Evolutionary conservation across 2,797 vertebrate species (phyloP).

Genomic region (Halcyon chelicuti): DNA sequence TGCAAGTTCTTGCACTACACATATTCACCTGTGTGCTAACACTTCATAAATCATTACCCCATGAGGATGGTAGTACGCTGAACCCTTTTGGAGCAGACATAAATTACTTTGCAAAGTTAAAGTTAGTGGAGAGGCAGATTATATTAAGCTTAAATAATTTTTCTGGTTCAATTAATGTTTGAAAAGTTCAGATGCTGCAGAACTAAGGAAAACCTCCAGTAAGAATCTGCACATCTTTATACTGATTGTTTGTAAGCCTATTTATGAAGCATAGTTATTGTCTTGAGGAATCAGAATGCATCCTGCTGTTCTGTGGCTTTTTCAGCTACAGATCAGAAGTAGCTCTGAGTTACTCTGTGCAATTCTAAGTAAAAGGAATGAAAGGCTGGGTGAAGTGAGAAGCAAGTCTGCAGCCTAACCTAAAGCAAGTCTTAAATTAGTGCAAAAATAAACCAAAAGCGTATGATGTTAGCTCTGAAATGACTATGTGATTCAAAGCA

Average conservation of each 20-base stretch:
- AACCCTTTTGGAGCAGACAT: not conserved
- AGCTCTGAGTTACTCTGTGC: not conserved
- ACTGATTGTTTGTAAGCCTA: not conserved
- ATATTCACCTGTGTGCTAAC: constrained; percentile 28
- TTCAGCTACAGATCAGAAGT: not conserved
- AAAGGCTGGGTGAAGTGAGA: not conserved
- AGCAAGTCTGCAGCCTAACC: not conserved
- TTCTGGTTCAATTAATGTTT: constrained; percentile 10
- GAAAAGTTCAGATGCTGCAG: not conserved
- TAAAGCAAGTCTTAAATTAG: not conserved
- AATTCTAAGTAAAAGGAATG: not conserved
- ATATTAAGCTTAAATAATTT: not conserved
- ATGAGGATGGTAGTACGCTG: not conserved
- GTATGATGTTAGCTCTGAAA: not conserved
- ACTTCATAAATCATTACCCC: constrained; percentile 40
- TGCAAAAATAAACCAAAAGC: not conserved
- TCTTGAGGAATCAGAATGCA: not conserved
- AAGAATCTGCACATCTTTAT: not conserved
- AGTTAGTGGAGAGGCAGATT: not conserved
- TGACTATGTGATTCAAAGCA: not conserved
- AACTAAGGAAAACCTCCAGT: not conserved
- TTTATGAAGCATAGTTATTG: not conserved
- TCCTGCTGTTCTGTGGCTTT: not conserved
- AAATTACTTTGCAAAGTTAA: constrained; percentile 16
- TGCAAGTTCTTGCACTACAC: not conserved